Evolutionary conservation across 2,113 vertebrate species (phyloP).

Genomic region (Tapirus terrestris): DNA sequence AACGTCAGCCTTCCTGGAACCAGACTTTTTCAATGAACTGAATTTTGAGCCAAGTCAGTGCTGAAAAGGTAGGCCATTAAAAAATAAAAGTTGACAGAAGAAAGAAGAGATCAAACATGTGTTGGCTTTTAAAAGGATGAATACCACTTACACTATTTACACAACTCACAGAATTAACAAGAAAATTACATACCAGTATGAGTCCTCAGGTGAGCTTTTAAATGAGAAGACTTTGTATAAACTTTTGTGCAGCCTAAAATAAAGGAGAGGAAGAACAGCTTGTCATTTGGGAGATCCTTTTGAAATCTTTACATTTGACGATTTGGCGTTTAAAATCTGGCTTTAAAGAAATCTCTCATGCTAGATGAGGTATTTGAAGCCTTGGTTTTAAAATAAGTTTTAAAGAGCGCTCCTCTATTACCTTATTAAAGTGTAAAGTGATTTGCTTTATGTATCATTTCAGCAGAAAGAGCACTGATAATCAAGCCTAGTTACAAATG

Average conservation of each 20-base stretch:
- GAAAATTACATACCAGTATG: slow-evolving; percentile 94
- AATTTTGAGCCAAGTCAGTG: slow-evolving; percentile 67
- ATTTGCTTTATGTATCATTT: slow-evolving; percentile 47
- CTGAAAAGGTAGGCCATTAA: slow-evolving; percentile 78
- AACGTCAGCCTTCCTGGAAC: slow-evolving; percentile 55
- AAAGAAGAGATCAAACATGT: slow-evolving; percentile 74
- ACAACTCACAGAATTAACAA: slow-evolving; percentile 73
- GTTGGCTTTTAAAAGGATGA: slow-evolving; percentile 80
- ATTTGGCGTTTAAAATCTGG: slow-evolving; percentile 72
- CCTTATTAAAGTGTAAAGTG: slow-evolving; percentile 63
- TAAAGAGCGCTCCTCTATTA: neutral
- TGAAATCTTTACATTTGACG: slow-evolving; percentile 77
- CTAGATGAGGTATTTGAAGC: slow-evolving; percentile 54
- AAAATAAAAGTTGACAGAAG: slow-evolving; percentile 79
- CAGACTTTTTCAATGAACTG: slow-evolving; percentile 63
- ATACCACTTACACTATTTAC: slow-evolving; percentile 79
- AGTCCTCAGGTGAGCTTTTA: slow-evolving; percentile 98
- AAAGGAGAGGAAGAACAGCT: slow-evolving; percentile 67
- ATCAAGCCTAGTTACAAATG: neutral
- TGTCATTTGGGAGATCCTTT: slow-evolving; percentile 75
- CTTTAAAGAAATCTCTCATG: slow-evolving; percentile 66
- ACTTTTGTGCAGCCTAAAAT: slow-evolving; percentile 96
- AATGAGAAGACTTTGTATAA: slow-evolving; percentile 98
- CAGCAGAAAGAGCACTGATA: neutral
- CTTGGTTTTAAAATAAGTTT: slow-evolving; percentile 36